These are phyloP conservation scores for Macropodus opercularis DNA, from an alignment of 2,797 vertebrate genomes.

Conservation along the genomic window DNA sequence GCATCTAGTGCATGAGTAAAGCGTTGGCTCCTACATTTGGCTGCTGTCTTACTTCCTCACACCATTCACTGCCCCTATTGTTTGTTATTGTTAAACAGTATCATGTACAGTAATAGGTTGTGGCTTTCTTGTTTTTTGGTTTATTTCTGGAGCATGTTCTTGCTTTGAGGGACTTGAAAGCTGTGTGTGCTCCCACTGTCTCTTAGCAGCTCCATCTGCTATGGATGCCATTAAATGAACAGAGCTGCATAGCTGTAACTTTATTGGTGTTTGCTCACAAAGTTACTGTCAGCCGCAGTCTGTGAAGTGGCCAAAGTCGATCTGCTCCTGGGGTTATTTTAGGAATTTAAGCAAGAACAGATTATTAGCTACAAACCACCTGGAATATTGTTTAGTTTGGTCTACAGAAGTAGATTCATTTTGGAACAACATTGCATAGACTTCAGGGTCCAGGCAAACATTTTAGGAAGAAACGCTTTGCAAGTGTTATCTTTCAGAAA, in stretches of 20 bases:
- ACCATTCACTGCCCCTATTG: too few species aligned
- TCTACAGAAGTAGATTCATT: too few species aligned
- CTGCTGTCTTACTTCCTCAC: neutral
- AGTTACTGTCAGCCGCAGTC: constrained; percentile 44
- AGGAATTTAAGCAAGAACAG: neutral
- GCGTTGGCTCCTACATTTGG: constrained; percentile 12
- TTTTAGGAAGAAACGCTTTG: neutral
- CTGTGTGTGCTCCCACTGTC: constrained; percentile 44
- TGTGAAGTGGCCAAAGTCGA: constrained; percentile 19
- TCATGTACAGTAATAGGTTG: constrained; percentile 42
- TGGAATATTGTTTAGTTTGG: too few species aligned
- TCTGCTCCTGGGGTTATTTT: constrained; percentile 6
- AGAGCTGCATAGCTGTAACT: constrained; percentile 39
- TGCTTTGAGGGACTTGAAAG: constrained; percentile 62
- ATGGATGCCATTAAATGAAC: constrained; percentile 57
- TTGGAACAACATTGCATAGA: too few species aligned
- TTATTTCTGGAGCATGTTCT: constrained; percentile 46
- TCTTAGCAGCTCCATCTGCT: constrained; percentile 61
- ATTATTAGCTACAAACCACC: neutral
- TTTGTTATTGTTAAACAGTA: constrained; percentile 21
- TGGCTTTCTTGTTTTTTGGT: constrained; percentile 30
- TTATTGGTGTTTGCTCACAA: constrained; percentile 37
- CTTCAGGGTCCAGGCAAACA: neutral
- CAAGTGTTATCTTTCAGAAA: neutral
- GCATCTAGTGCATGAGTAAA: neutral